Conservation (phyloP, 1,140 invertebrate species). For the Caenorhabditis brenneri region DNA sequence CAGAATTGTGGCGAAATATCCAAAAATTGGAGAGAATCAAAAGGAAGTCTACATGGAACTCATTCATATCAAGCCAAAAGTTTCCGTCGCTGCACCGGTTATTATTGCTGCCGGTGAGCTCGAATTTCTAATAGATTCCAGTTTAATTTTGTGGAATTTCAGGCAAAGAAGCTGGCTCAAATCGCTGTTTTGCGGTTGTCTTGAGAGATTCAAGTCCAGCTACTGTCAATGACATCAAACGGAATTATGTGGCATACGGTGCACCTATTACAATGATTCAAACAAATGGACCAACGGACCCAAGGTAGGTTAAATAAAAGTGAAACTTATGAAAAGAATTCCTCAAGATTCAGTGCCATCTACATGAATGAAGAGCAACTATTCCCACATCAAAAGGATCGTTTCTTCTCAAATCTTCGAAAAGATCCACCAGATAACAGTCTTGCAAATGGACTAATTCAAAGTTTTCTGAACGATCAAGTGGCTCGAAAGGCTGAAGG, state of each 20-base stretch:
- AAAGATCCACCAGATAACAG: background rate
- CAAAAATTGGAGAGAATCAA: background rate
- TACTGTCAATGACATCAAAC: background rate
- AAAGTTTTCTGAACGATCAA: conserved; percentile 14
- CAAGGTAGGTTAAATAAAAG: background rate
- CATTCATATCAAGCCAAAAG: background rate
- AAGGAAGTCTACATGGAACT: background rate
- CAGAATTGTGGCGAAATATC: background rate
- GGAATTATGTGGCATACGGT: background rate
- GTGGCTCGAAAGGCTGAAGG: conserved; percentile 2
- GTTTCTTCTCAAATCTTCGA: conserved; percentile 3
- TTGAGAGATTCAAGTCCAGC: background rate
- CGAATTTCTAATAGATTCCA: background rate
- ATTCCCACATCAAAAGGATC: background rate
- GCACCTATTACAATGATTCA: background rate
- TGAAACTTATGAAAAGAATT: background rate
- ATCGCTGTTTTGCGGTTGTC: background rate
- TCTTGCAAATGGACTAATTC: background rate
- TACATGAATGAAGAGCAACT: background rate
- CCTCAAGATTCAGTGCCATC: background rate
- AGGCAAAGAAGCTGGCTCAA: background rate
- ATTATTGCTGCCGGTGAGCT: background rate
- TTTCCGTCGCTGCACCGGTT: no score
- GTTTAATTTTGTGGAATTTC: background rate
- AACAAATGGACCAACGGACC: background rate